These are phyloP conservation scores for Campylomormyrus tamandua DNA, from an alignment of 2,113 vertebrate genomes.

Conservation along the genomic window DNA sequence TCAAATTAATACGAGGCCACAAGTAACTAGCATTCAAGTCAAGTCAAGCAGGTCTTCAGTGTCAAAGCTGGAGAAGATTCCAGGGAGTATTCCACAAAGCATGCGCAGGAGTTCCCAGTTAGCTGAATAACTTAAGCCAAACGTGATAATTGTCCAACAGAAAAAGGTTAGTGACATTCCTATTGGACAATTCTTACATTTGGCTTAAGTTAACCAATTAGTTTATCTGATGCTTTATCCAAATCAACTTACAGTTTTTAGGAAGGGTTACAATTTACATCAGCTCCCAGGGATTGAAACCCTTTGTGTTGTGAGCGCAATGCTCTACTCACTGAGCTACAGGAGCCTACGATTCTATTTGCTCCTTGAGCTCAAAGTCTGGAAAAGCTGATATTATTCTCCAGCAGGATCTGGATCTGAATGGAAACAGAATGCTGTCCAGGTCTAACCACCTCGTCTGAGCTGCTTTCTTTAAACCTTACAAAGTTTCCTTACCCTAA, in stretches of 20 bases:
- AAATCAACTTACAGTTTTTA: not conserved
- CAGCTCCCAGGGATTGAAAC: not conserved
- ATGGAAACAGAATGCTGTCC: not conserved
- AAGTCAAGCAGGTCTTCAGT: not conserved
- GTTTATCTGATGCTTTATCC: not conserved
- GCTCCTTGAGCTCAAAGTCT: not conserved
- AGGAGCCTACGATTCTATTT: not conserved
- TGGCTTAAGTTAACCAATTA: not conserved
- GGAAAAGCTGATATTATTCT: not conserved
- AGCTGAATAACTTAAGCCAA: not conserved
- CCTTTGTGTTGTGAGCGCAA: not conserved
- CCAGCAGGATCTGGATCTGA: not conserved
- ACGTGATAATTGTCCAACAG: not conserved
- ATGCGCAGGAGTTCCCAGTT: not conserved
- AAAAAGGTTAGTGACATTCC: not conserved
- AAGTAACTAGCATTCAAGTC: not conserved
- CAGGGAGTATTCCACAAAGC: not conserved
- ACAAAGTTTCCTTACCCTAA: constrained; percentile 6
- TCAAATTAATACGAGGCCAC: not conserved
- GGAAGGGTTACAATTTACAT: not conserved
- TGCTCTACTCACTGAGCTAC: not conserved
- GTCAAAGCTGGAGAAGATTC: not conserved
- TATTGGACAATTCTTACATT: not conserved
- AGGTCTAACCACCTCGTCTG: not conserved
- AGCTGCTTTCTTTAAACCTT: not conserved